Conservation (phyloP, 1,140 invertebrate genomes). For the Archegozetes longisetosus region DNA sequence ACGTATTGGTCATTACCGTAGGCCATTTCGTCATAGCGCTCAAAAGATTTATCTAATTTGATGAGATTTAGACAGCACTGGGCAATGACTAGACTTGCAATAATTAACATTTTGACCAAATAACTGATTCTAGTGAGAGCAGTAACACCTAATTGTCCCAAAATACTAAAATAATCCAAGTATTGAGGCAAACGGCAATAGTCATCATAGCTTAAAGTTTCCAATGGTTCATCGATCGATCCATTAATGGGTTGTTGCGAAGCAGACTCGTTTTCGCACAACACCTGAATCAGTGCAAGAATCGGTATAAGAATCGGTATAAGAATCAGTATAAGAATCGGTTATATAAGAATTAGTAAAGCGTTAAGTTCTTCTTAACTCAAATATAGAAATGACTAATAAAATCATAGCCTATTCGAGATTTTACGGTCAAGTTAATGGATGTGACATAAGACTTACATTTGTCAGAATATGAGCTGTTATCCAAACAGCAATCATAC, state of each 20-base stretch:
- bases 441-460: too few species aligned
- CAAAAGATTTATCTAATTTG: conserved; percentile 37
- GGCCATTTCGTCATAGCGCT: conserved; percentile 20
- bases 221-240: background rate
- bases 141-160: conserved; percentile 49
- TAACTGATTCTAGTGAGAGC: conserved; percentile 54
- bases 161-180: conserved; percentile 49
- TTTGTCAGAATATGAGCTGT: conserved; percentile 39
- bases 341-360: background rate
- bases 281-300: too few species aligned
- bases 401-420: too few species aligned
- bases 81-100: conserved; percentile 39
- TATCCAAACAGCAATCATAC: conserved; percentile 14
- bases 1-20: conserved; percentile 9
- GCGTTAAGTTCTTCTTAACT: background rate
- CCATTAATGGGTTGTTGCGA: background rate
- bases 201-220: background rate
- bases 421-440: too few species aligned
- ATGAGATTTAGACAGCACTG: conserved; percentile 46
- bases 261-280: conserved; percentile 19
- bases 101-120: conserved; percentile 45
- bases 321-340: background rate
- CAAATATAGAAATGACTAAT: too few species aligned
- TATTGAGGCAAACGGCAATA: conserved; percentile 42
- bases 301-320: too few species aligned